Conservation (phyloP, 2,888 invertebrate species). For the Drosophila tanythrix region DNA sequence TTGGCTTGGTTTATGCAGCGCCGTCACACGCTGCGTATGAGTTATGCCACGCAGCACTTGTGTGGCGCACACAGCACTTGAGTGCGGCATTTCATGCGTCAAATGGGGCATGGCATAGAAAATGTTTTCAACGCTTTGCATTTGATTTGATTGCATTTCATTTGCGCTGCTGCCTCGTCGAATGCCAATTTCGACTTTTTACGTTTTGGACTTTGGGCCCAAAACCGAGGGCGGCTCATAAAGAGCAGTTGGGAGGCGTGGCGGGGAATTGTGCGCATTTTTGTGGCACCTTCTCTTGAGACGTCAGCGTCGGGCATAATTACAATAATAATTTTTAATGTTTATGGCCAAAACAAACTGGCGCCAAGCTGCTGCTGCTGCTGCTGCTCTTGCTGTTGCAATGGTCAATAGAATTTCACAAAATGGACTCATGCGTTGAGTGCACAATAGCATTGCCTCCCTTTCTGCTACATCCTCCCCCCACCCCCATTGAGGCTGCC, state of each 20-base stretch:
- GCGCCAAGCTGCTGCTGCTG: constrained; percentile 48
- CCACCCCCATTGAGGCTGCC: neutral
- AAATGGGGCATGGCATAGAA: constrained; percentile 74
- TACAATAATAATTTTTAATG: constrained; percentile 68
- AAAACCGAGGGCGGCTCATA: constrained; percentile 21
- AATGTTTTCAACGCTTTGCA: constrained; percentile 56
- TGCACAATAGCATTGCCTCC: constrained; percentile 8
- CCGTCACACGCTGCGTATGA: constrained; percentile 76
- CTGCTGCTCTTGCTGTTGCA: constrained; percentile 15
- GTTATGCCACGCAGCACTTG: constrained; percentile 54
- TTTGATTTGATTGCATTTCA: constrained; percentile 48
- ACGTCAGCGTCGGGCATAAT: constrained; percentile 47
- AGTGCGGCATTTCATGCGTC: constrained; percentile 56
- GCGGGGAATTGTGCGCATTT: neutral
- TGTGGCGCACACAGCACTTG: constrained; percentile 2
- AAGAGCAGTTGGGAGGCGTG: constrained; percentile 3
- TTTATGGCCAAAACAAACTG: constrained; percentile 59
- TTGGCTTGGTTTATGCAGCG: neutral
- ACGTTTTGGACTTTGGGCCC: constrained; percentile 68
- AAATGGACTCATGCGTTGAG: constrained; percentile 34
- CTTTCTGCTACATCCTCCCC: neutral
- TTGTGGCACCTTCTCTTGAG: constrained; percentile 29
- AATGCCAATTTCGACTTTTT: constrained; percentile 61
- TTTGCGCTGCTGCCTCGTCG: constrained; percentile 44
- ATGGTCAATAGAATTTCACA: constrained; percentile 52